A percentile compares a stretch with the other conserved stretches of the same genome.
Evolutionary conservation across 1,140 invertebrate genomes (phyloP).

Genomic region (Panagrolaimus sp.): DNA sequence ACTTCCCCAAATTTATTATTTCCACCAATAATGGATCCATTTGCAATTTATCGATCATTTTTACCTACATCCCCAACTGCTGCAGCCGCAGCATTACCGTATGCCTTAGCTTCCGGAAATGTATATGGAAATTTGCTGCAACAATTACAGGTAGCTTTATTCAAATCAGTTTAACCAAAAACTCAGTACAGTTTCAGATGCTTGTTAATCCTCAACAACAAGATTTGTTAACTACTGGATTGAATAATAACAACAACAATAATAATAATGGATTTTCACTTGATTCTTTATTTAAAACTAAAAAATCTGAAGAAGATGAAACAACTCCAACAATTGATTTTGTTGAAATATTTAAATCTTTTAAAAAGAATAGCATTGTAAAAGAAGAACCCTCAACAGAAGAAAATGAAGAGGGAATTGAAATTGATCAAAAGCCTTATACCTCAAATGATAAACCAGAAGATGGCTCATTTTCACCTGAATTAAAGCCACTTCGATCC

Average conservation of each 20-base stretch:
- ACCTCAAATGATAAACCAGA: background rate
- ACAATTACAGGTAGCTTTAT: slow-evolving; percentile 21
- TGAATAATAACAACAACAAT: background rate
- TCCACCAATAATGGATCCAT: slow-evolving; percentile 10
- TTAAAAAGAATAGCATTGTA: too few relatives aligned
- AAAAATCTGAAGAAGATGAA: slow-evolving; percentile 9
- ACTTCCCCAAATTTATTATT: slow-evolving; percentile 5
- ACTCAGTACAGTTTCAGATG: too few relatives aligned
- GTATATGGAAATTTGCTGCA: slow-evolving; percentile 19
- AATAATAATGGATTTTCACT: slow-evolving; percentile 10
- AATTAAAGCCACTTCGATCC: slow-evolving; percentile 65
- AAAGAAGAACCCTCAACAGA: background rate
- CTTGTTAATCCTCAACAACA: background rate
- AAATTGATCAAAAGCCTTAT: background rate
- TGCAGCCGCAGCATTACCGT: background rate
- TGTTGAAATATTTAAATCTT: slow-evolving; percentile 7
- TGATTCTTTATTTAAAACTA: slow-evolving; percentile 13
- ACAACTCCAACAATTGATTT: background rate
- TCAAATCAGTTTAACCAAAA: background rate
- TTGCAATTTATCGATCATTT: slow-evolving; percentile 28
- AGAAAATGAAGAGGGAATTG: slow-evolving; percentile 7
- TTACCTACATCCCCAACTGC: slow-evolving; percentile 23
- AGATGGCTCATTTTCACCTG: background rate
- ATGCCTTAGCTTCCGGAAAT: slow-evolving; percentile 15
- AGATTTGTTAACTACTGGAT: too few relatives aligned